Base-by-base conservation (phyloP, 2,888 invertebrate genomes). In the Cabera pusaria region DNA sequence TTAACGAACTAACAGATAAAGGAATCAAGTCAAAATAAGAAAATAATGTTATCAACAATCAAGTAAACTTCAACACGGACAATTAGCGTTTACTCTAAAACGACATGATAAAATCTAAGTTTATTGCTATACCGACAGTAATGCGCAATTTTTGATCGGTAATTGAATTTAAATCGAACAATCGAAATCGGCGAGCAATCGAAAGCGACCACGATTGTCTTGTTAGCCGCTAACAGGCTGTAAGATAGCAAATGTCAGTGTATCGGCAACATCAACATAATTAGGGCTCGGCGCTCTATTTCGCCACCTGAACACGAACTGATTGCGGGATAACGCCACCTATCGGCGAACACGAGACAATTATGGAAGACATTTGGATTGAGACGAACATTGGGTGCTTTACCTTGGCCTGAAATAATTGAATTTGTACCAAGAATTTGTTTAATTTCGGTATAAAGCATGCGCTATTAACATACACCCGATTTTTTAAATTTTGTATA, bases 231-330 rank as follows among this genome's bases (percentile, higher is more conserved):
- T 49, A 43, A 24, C 38, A 37, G 37, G 18, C 31, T 16, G 19
- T 23, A 7, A 25, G 40, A 39, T 44, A 46, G 44, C 49, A 67
- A 72, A 72, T 72, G 68, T 61, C 72, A 67, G 50, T 39, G 44
- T 66, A 64, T 68, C 67, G 34, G 31, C 51, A 40, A 56, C 50
- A 70, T 72, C 69, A 50, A 64, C 59, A 62, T 68, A 73, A 72
- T 73, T 71, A 71, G 63, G 59, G 28, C 41, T 45, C 44, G 40
- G 48, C 17, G 52, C 42, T 56, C 59, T 63, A 55, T 45, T 47
- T 45, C 44, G 42, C 55, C 56, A 52, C 69, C 61, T 51, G 44
- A 55, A 57, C 62, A 57, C 56, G 57, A 43, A 21, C 40, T 6
- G 45, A 51, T 49, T 44, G 45, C 20, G 25, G 1, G 45, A 48